Evolutionary conservation across 2,797 vertebrate species (phyloP), one percentile per base, ranked within the genome.

Genomic region (Clarias pachynema): DNA sequence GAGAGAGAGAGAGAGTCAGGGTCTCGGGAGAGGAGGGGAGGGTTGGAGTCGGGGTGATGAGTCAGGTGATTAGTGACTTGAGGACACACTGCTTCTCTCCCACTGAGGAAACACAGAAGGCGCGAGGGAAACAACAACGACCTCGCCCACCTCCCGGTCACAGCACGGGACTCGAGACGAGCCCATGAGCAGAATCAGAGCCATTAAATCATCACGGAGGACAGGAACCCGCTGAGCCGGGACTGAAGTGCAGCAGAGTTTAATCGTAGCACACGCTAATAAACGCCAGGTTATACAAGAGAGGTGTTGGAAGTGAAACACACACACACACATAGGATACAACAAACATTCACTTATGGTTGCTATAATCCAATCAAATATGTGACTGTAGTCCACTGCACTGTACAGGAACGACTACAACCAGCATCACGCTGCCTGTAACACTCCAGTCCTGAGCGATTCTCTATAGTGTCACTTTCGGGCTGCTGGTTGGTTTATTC

Each of bases 21-120:
- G 29, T 77, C 74, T 77, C 22, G 3, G 60, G 34, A 44, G 78
- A 3, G 60, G 34, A 44, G 78, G 37, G 78, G 37, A 44, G 60
- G 37, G 78, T 18, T 18, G 16, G 40, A 22, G 44, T 81, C 62
- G 14, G 20, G 63, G 29, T 34, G 63, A 81, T 65, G 60, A 79
- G 59, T 79, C 78, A 79, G 78, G 78, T 79, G 78, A 63, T 79
- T 79, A 79, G 60, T 62, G 60, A 79, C 7, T 14, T 26, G 60
- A 80, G 60, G 78, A 80, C 77, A 66, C 63, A 81, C 3, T 80
- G 79, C 53, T 57, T 31, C 26, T 68, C 44, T 81, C 79, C 79
- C 26, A 68, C 79, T 69, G 63, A 69, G 65, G 44, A 81, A 34
- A 34, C 49, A 56, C 79, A 69, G 49, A 65, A 69, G 79, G 26